phyloP scores from a whole-genome alignment of 1,140 invertebrate species.

The Babylonia areolata region DNA sequence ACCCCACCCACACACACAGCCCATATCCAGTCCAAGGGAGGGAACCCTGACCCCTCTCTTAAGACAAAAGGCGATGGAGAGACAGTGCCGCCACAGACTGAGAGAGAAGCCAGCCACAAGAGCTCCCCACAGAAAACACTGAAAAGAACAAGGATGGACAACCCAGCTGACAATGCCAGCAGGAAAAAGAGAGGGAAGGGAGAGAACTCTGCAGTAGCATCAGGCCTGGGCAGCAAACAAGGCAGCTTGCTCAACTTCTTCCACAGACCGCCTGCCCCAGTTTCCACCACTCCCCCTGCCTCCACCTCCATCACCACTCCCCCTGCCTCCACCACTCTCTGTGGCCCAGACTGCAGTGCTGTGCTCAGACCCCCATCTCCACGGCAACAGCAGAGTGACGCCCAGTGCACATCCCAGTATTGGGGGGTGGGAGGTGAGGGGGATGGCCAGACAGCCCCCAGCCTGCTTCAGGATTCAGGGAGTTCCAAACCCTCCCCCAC shows the following conservation, averaged over 20 bases:
- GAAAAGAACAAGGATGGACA: not conserved
- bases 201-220: not conserved
- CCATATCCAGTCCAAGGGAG: too few species aligned
- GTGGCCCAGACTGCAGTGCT: not conserved
- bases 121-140: not conserved
- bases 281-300: not conserved
- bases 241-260: slow-evolving; percentile 56
- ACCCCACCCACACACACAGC: too few species aligned
- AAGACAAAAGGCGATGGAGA: too few species aligned
- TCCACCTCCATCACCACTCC: not conserved
- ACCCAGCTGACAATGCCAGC: not conserved
- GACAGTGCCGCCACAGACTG: not conserved
- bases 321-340: not conserved
- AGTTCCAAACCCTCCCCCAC: too few species aligned
- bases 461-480: too few species aligned
- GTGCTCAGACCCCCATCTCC: too few species aligned
- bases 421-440: too few species aligned
- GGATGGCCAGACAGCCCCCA: too few species aligned
- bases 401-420: too few species aligned
- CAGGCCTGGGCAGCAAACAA: slow-evolving; percentile 39
- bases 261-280: slow-evolving; percentile 24
- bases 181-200: slow-evolving; percentile 33
- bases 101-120: not conserved
- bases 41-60: too few species aligned
- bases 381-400: too few species aligned